phyloP scores from a whole-genome alignment of 2,888 invertebrate species.

The Ophion ventricosus region DNA sequence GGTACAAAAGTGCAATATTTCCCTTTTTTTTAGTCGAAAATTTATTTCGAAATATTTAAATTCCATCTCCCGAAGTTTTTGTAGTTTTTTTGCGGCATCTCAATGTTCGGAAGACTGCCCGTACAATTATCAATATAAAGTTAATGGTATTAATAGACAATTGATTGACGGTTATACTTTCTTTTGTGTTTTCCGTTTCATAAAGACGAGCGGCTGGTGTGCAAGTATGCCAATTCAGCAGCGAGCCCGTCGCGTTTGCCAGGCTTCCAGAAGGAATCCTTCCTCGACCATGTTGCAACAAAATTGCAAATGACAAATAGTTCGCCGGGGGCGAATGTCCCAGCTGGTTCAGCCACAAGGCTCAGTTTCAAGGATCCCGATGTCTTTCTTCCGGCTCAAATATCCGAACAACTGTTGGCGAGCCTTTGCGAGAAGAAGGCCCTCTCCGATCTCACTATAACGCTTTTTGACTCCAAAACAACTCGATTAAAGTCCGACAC shows the following conservation, averaged over 20 bases:
- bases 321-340: conserved; percentile 68
- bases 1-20: too few relatives aligned
- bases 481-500: conserved; percentile 85
- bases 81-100: too few relatives aligned
- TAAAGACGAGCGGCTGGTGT: conserved; percentile 55
- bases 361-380: conserved; percentile 85
- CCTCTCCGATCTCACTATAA: conserved; percentile 86
- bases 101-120: neutral
- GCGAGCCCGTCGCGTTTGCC: conserved; percentile 43
- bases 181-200: conserved; percentile 5
- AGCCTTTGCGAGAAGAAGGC: conserved; percentile 85
- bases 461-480: conserved; percentile 86
- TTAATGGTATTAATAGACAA: neutral
- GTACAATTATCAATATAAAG: neutral
- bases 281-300: conserved; percentile 50
- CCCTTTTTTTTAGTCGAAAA: too few relatives aligned
- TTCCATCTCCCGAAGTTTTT: too few relatives aligned
- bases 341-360: conserved; percentile 73
- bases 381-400: conserved; percentile 85
- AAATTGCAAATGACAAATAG: conserved; percentile 48
- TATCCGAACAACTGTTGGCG: conserved; percentile 86
- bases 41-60: too few relatives aligned
- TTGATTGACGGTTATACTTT: neutral
- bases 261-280: conserved; percentile 41
- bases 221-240: conserved; percentile 45